A percentile compares a stretch with the other conserved stretches of the same genome.
phyloP scores from a whole-genome alignment of 1,140 invertebrate genomes.

The Andrena cerasifolii region DNA sequence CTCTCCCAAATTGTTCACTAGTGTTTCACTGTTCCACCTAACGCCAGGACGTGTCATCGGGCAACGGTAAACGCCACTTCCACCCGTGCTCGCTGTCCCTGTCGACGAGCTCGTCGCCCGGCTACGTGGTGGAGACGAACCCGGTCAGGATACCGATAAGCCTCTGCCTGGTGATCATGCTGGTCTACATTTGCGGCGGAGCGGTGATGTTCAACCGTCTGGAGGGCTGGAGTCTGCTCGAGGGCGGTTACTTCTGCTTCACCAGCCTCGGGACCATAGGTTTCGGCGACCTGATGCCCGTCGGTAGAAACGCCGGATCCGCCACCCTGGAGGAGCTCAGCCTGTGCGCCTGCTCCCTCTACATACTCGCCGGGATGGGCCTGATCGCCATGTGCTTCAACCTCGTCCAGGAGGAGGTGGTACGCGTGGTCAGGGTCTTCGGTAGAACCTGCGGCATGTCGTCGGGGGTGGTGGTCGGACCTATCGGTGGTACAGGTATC shows the following conservation, averaged over 20 bases:
- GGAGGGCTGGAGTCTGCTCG: slow-evolving; percentile 95
- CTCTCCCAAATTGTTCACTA: background rate
- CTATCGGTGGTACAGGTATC: slow-evolving; percentile 78
- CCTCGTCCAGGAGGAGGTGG: slow-evolving; percentile 96
- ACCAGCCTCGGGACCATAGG: slow-evolving; percentile 95
- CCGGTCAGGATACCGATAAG: slow-evolving; percentile 91
- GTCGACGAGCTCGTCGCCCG: slow-evolving; percentile 71
- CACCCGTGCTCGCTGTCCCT: slow-evolving; percentile 75
- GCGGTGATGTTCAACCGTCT: slow-evolving; percentile 95
- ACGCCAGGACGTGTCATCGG: slow-evolving; percentile 65
- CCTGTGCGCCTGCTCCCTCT: slow-evolving; percentile 90
- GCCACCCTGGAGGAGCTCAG: slow-evolving; percentile 90
- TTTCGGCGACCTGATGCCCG: slow-evolving; percentile 92
- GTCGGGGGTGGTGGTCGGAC: slow-evolving; percentile 76
- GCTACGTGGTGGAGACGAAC: slow-evolving; percentile 73
- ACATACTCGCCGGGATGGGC: slow-evolving; percentile 96
- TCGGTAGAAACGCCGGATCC: slow-evolving; percentile 87
- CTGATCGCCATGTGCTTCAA: slow-evolving; percentile 98
- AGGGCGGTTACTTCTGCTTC: slow-evolving; percentile 96
- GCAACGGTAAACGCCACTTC: slow-evolving; percentile 72
- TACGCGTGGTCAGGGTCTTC: slow-evolving; percentile 85
- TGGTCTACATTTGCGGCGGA: slow-evolving; percentile 95
- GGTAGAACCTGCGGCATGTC: slow-evolving; percentile 80
- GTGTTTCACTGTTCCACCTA: background rate
- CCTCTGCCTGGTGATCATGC: slow-evolving; percentile 93